Base-by-base conservation (phyloP, 2,113 vertebrate species). In the Machaerirhynchus nigripectus region DNA sequence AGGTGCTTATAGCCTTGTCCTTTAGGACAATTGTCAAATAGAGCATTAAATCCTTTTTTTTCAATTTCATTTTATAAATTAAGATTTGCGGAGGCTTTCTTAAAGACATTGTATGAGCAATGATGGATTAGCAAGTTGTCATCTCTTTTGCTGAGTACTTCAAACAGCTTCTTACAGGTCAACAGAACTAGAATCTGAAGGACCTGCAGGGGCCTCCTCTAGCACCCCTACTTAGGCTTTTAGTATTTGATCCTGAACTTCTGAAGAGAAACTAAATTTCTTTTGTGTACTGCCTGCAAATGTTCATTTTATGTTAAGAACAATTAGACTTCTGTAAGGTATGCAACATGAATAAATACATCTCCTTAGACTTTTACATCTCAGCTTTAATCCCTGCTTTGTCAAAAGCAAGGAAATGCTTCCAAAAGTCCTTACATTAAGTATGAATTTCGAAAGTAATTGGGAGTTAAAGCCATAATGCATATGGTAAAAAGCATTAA, bases 1-100 rank as follows among this genome's bases (percentile, higher is more conserved):
- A 99, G 99, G 99, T 99, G 97, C 67, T 83, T 94, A 79, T 20
- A 31, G 30, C 18, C 12, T 64, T 88, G 24, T 73, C 47, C 81
- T 71, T 82, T 63, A 55, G 74, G 44, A 52, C 15, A 68, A 1
- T 33, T 61, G 31, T 46, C 59, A 56, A 57, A 76, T 20, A 0
- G 0, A 68, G 55, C 16, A 5, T 86, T 89, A 59, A 83, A 21
- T 53, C 19, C 0, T 8, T 89, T 14, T 55, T 64, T 87, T 83
- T 56, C 2, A 1, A 14, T 75, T 75, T 59, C 6, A 11, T 84
- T 69, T 84, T 69, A 13, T 63, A 13, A 57, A 42, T 8, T 60
- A 10, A 50, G 23, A 24, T 27, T 55, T 73, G 23, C 44, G 6
- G 64, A 55, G 80, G 16, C 24, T 84, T 2, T n/a, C 19, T 64